Evolutionary conservation across 2,888 invertebrate species (phyloP).

Genomic region (Hypolimnas misippus): DNA sequence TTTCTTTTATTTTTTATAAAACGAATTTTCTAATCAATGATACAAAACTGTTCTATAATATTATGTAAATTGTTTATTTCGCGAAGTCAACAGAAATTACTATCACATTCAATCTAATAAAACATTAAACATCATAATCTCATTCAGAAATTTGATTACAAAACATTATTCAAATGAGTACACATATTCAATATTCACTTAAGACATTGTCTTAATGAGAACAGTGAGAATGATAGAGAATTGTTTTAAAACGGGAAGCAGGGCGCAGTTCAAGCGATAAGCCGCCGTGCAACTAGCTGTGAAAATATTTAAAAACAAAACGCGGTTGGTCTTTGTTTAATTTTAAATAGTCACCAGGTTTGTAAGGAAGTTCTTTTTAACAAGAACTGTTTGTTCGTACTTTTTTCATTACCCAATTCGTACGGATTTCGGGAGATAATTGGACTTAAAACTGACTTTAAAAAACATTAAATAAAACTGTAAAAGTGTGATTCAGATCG

Average conservation of each 20-base stretch:
- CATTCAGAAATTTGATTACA: neutral
- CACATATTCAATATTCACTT: neutral
- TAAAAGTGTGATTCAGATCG: too few relatives aligned
- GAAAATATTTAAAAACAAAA: conserved; percentile 42
- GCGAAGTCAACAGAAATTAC: too few relatives aligned
- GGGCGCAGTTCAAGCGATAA: conserved; percentile 31
- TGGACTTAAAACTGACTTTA: neutral
- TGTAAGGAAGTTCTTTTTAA: conserved; percentile 2
- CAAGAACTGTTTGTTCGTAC: conserved; percentile 7
- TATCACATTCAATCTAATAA: too few relatives aligned
- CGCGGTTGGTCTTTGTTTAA: conserved; percentile 34
- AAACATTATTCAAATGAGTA: neutral
- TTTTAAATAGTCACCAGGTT: conserved; percentile 27
- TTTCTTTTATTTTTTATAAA: too few relatives aligned
- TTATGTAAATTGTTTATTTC: too few relatives aligned
- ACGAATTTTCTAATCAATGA: too few relatives aligned
- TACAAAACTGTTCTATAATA: too few relatives aligned
- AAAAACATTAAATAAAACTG: neutral
- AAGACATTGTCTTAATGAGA: conserved; percentile 23
- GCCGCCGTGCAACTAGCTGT: conserved; percentile 34
- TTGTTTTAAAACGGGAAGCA: conserved; percentile 25
- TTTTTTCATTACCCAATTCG: neutral
- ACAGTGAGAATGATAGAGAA: conserved; percentile 16
- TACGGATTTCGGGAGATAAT: neutral
- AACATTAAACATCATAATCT: neutral